A percentile compares a stretch with the other conserved stretches of the same genome.
These are phyloP conservation scores for Euborellia annulipes DNA, from an alignment of 1,140 invertebrate species.

Conservation along the genomic window DNA sequence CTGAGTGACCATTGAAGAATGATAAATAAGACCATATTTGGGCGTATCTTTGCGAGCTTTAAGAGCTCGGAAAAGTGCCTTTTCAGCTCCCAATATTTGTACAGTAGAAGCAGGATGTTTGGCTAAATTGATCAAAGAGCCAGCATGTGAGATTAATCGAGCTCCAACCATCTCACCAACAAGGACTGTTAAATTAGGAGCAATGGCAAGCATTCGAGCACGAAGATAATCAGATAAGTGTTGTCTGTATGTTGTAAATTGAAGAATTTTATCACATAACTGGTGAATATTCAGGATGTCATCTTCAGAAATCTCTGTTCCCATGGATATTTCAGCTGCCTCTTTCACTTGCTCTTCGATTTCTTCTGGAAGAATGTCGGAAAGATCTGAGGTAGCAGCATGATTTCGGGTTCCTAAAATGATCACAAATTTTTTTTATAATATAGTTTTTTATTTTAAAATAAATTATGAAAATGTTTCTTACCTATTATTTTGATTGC, in stretches of 20 bases:
- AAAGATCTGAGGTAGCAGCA: conserved; percentile 66
- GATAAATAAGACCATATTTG: conserved; percentile 98
- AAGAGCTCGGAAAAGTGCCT: conserved; percentile 89
- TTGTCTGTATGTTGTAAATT: conserved; percentile 40
- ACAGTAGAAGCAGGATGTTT: conserved; percentile 97
- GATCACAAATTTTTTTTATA: too few species aligned
- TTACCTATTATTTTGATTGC: conserved; percentile 69
- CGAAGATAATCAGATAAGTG: conserved; percentile 86
- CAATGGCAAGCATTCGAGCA: conserved; percentile 93
- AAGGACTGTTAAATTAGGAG: conserved; percentile 88
- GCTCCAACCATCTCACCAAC: conserved; percentile 95
- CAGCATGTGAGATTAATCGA: conserved; percentile 81
- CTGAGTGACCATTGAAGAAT: too few species aligned
- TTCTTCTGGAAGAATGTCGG: conserved; percentile 81
- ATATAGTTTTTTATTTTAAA: too few species aligned
- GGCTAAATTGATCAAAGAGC: conserved; percentile 88
- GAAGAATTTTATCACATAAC: conserved; percentile 75
- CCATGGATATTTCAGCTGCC: conserved; percentile 97
- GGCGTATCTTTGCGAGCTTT: conserved; percentile 97
- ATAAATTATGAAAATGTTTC: too few species aligned
- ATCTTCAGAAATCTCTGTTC: conserved; percentile 93
- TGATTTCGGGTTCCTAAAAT: conserved; percentile 67
- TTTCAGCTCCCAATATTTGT: conserved; percentile 96
- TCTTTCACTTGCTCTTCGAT: conserved; percentile 86
- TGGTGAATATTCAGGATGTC: conserved; percentile 86